A percentile compares a stretch with the other conserved stretches of the same genome.
These are phyloP conservation scores for Sminthurinus aureus DNA, from an alignment of 2,888 invertebrate species.

Conservation along the genomic window DNA sequence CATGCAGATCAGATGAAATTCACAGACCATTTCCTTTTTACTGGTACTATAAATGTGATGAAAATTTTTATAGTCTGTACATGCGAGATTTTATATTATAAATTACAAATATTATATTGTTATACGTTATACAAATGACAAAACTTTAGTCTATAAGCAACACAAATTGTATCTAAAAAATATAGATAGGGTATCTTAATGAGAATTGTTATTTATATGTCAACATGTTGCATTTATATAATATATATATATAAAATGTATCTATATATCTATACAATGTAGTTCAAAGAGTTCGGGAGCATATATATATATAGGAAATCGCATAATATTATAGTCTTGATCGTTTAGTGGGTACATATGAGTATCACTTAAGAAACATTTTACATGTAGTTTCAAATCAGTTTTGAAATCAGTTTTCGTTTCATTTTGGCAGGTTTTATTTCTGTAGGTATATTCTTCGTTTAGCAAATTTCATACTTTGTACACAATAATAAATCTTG, in stretches of 20 bases:
- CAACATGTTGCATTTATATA: background rate
- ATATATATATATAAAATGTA: too few species aligned
- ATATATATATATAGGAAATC: background rate
- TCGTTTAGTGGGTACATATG: too few species aligned
- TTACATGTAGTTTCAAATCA: too few species aligned
- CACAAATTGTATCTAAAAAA: background rate
- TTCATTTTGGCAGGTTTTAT: too few species aligned
- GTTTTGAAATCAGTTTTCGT: too few species aligned
- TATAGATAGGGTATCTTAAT: background rate
- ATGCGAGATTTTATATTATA: conserved; percentile 37
- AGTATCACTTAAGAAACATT: too few species aligned
- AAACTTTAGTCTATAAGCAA: conserved; percentile 7
- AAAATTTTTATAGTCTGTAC: conserved; percentile 33
- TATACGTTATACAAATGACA: background rate
- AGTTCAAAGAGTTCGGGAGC: background rate
- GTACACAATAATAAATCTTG: too few species aligned
- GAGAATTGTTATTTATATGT: background rate
- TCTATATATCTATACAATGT: background rate
- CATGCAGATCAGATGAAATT: background rate
- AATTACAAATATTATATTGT: too few species aligned
- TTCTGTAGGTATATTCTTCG: too few species aligned
- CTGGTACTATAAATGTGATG: conserved; percentile 27
- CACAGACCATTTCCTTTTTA: background rate
- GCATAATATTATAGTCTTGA: background rate
- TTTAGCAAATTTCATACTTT: too few species aligned